These are phyloP conservation scores for Tragopan temminckii DNA, from an alignment of 2,797 vertebrate genomes.

Conservation along the genomic window DNA sequence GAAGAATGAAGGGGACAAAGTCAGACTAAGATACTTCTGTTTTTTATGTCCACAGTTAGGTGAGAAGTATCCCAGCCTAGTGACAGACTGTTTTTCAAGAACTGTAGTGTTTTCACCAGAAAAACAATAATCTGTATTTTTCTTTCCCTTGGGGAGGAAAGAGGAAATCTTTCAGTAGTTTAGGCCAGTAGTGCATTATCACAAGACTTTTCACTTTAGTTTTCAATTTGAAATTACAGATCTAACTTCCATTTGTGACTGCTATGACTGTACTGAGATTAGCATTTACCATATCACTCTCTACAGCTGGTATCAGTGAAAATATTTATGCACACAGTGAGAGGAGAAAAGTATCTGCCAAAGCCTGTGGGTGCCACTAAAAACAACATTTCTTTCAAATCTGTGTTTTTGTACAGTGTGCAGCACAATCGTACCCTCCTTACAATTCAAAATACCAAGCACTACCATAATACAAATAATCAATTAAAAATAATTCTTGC, in stretches of 20 bases:
- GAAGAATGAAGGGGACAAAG: neutral
- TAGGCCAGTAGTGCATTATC: conserved; percentile 65
- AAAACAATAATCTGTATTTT: conserved; percentile 42
- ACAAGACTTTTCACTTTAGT: conserved; percentile 66
- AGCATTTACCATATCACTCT: conserved; percentile 71
- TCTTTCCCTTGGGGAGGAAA: conserved; percentile 32
- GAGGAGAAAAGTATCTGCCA: conserved; percentile 67
- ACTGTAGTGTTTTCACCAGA: conserved; percentile 29
- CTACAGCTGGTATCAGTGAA: conserved; percentile 74
- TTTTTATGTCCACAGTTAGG: neutral
- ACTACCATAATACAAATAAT: neutral
- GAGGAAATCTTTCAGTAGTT: conserved; percentile 44
- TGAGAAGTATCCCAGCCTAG: neutral
- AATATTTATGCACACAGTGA: conserved; percentile 71
- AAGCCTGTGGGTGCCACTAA: conserved; percentile 69
- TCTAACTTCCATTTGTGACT: conserved; percentile 69
- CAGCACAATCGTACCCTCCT: conserved; percentile 21
- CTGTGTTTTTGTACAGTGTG: conserved; percentile 10
- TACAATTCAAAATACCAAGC: neutral
- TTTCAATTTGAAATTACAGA: conserved; percentile 71
- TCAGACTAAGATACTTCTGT: neutral
- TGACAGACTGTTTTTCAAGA: conserved; percentile 22
- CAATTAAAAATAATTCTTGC: neutral
- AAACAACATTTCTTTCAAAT: conserved; percentile 61
- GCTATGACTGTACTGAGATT: conserved; percentile 70